Conservation (phyloP, 2,113 vertebrate species). For the Python bivittatus region DNA sequence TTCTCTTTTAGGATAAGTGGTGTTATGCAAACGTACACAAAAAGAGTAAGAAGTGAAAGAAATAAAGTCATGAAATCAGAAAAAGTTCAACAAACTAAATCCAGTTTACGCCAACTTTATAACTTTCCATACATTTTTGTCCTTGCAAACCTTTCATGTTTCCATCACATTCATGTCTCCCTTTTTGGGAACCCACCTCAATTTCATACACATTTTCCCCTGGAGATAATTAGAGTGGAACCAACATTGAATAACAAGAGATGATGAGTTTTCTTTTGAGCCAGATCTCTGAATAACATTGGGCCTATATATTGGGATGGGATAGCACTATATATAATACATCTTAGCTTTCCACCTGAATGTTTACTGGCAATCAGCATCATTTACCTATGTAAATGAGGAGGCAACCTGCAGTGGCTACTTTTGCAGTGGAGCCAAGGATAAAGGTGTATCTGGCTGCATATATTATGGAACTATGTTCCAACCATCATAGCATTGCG, state of each 20-base stretch:
- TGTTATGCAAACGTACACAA: background rate
- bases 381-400: background rate
- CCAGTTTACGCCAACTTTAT: background rate
- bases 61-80: background rate
- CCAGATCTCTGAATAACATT: background rate
- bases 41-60: background rate
- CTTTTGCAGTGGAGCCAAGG: background rate
- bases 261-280: background rate
- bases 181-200: background rate
- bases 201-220: background rate
- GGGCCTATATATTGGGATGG: background rate
- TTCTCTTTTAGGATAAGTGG: background rate
- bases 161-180: background rate
- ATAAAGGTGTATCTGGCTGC: background rate
- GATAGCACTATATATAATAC: background rate
- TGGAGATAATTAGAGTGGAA: background rate
- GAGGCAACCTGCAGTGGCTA: background rate
- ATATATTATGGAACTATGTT: background rate
- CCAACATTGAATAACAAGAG: background rate
- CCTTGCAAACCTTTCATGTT: background rate
- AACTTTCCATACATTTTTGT: background rate
- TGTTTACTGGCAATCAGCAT: background rate
- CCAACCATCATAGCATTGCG: background rate
- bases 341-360: background rate
- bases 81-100: background rate